A percentile compares a stretch with the other conserved stretches of the same genome.
Conservation (phyloP, 1,140 invertebrate species). For the Anoplolepis gracilipes region DNA sequence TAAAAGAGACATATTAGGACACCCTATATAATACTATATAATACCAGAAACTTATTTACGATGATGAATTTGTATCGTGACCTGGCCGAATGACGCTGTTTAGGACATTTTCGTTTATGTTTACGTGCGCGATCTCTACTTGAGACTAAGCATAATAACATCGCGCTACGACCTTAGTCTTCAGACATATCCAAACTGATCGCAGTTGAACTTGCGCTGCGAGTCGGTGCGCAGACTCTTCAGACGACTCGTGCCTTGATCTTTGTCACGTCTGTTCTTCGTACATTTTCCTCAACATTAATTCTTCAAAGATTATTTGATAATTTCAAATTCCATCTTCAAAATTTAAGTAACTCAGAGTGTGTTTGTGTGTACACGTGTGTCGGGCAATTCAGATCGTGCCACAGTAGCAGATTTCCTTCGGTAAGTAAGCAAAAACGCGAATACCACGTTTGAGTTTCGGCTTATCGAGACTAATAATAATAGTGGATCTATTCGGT, state of each 20-base stretch:
- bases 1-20: background rate
- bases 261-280: background rate
- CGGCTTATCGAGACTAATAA: background rate
- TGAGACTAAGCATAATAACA: background rate
- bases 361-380: conserved; percentile 1
- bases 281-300: conserved; percentile 13
- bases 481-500: too few species aligned
- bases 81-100: background rate
- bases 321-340: background rate
- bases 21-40: conserved; percentile 6
- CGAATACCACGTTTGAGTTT: background rate
- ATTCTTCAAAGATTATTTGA: conserved; percentile 14
- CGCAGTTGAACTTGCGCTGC: conserved; percentile 26
- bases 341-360: conserved; percentile 11
- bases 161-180: conserved; percentile 17
- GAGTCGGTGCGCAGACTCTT: conserved; percentile 24
- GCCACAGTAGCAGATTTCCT: background rate
- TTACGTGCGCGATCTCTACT: conserved; percentile 10
- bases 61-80: conserved; percentile 24
- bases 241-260: background rate
- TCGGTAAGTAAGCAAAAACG: conserved; percentile 33
- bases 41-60: conserved; percentile 27
- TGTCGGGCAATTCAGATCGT: background rate
- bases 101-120: conserved; percentile 35
- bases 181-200: background rate